These are phyloP conservation scores for Scaptodrosophila lebanonensis DNA, from an alignment of 1,140 invertebrate species.

Conservation along the genomic window DNA sequence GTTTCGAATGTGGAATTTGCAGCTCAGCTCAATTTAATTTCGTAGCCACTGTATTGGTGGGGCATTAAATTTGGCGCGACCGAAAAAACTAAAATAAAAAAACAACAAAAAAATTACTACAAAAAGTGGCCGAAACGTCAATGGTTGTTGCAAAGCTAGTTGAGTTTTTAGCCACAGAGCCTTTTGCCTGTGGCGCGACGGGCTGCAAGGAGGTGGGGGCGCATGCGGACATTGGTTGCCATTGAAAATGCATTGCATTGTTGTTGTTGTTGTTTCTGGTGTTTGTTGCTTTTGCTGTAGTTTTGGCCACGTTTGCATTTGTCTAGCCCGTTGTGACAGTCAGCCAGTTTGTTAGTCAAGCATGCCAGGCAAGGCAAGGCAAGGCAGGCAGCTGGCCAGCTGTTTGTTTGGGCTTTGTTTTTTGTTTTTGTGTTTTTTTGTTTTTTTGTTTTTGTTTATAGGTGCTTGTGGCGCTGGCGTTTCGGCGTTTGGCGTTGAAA, in stretches of 20 bases:
- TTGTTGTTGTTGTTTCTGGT: conserved; percentile 25
- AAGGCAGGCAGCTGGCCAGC: conserved; percentile 37
- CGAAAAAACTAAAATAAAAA: conserved; percentile 26
- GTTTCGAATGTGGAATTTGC: not conserved
- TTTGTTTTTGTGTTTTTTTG: conserved; percentile 26
- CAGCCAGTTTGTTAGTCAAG: conserved; percentile 49
- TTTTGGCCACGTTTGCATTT: conserved; percentile 6
- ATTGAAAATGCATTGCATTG: conserved; percentile 55
- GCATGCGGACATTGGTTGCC: conserved; percentile 32
- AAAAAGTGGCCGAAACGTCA: conserved; percentile 39
- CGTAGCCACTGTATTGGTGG: too few species aligned
- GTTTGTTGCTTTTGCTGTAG: conserved; percentile 21
- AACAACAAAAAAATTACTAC: conserved; percentile 44
- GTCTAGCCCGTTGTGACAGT: conserved; percentile 38
- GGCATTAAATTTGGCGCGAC: conserved; percentile 54
- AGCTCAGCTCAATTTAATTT: not conserved
- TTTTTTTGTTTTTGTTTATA: conserved; percentile 35
- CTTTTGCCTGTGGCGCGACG: conserved; percentile 67
- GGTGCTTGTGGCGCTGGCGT: conserved; percentile 8
- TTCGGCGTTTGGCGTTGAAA: conserved; percentile 56
- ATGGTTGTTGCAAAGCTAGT: conserved; percentile 56
- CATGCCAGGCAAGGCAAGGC: too few species aligned
- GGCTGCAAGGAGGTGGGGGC: conserved; percentile 52
- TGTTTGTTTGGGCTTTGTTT: conserved; percentile 40
- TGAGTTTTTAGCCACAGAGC: conserved; percentile 18